Base-by-base conservation (phyloP, 2,797 vertebrate species). In the Paratrypauchen microcephalus region DNA sequence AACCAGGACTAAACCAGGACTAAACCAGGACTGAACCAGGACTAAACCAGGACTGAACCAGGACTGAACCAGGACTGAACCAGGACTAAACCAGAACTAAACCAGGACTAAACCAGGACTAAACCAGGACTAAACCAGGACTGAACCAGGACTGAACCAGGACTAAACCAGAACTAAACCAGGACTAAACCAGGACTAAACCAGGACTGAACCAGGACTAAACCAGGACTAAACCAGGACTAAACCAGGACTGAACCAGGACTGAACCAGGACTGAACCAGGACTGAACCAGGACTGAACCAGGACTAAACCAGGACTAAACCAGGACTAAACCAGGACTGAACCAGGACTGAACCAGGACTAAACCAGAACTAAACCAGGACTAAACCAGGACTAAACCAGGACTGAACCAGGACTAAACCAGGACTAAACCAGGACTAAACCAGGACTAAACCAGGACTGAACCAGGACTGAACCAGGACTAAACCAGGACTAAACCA, bases 121-220 rank as follows among this genome's bases (percentile, higher is more conserved):
- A 26, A 92, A 28, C 24, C 26, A 28, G 26, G 24, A 28, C 56
- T 58, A 56, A 28, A 57, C 24, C 24, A 57, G 24, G 24, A 24
- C 55, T 57, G 4, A 28, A 28, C 24, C 26, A 28, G 26, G 24
- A 28, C 56, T 58, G 26, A 28, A 57, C 24, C 24, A 57, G 24
- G 24, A 24, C 55, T 57, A 26, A 92, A 28, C 26, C 26, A 28
- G 26, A 4, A 2, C 26, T 28, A 28, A 28, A 28, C 24, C 26
- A 28, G 26, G 24, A 28, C 56, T 58, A 56, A 28, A 57, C 24
- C 24, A 57, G 24, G 24, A 24, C 55, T 57, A 26, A 92, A 28
- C 26, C 26, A 4, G 26, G 26, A 2, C 26, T 28, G 4, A 28
- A 28, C 24, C 26, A 28, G 26, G 24, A 28, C 56, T 58, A 56